A percentile compares a stretch with the other conserved stretches of the same genome.
phyloP scores from a whole-genome alignment of 2,888 invertebrate genomes.

The Epirrita christyi region DNA sequence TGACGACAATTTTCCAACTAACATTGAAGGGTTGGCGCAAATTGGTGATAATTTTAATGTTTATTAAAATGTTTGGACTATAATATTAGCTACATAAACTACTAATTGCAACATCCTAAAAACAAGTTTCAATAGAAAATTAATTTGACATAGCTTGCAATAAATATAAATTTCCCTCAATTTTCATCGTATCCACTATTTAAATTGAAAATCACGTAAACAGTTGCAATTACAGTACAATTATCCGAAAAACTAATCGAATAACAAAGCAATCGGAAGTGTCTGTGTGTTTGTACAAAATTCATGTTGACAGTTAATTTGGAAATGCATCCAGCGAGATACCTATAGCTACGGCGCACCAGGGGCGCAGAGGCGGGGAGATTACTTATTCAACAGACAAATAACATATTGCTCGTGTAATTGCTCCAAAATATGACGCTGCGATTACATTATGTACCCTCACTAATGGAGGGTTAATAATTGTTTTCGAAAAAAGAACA shows the following conservation, averaged over 20 bases:
- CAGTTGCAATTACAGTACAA: conserved; percentile 52
- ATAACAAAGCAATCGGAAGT: conserved; percentile 75
- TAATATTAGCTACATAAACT: conserved; percentile 38
- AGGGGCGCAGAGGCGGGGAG: conserved; percentile 47
- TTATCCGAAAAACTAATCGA: conserved; percentile 76
- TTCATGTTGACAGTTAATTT: conserved; percentile 81
- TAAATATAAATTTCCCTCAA: background rate
- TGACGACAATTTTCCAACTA: conserved; percentile 45
- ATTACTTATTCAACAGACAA: conserved; percentile 79
- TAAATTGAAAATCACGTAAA: conserved; percentile 39
- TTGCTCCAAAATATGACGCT: conserved; percentile 69
- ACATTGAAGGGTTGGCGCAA: conserved; percentile 48
- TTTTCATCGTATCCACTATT: conserved; percentile 25
- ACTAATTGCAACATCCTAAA: conserved; percentile 14
- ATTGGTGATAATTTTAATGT: conserved; percentile 56
- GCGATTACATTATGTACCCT: conserved; percentile 54
- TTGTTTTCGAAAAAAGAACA: conserved; percentile 26
- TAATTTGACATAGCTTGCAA: background rate
- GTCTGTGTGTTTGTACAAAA: conserved; percentile 68
- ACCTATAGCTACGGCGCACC: conserved; percentile 29
- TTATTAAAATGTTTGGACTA: conserved; percentile 46
- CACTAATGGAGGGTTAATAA: conserved; percentile 45
- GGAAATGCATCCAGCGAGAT: conserved; percentile 69
- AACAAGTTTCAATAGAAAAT: conserved; percentile 9
- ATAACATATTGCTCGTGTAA: conserved; percentile 78